A percentile compares a stretch with the other conserved stretches of the same genome.
These are phyloP conservation scores for Sebastes schlegelii DNA, from an alignment of 2,113 vertebrate genomes.

Conservation along the genomic window DNA sequence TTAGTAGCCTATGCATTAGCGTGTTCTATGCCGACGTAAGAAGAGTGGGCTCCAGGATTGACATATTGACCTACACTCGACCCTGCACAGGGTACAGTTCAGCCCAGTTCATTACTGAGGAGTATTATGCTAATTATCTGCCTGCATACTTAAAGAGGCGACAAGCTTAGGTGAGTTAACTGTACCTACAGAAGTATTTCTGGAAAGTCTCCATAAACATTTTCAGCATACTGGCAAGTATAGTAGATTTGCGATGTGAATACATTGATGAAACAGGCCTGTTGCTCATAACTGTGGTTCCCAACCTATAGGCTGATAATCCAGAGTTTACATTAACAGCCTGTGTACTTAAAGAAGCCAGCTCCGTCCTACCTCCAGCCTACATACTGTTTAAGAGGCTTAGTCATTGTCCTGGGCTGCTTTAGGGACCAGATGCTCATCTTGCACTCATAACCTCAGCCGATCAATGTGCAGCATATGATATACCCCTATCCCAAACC, in stretches of 20 bases:
- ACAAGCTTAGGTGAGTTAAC: background rate
- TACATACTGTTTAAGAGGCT: slow-evolving; percentile 51
- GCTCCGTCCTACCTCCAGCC: background rate
- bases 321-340: background rate
- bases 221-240: no score
- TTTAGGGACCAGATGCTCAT: background rate
- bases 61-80: slow-evolving; percentile 49
- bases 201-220: background rate
- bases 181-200: background rate
- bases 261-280: background rate
- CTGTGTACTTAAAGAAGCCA: slow-evolving; percentile 8
- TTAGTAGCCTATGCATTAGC: slow-evolving; percentile 39
- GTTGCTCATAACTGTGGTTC: background rate
- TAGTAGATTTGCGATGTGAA: background rate
- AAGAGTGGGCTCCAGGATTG: background rate
- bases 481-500: background rate
- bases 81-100: background rate
- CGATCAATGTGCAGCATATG: background rate
- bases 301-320: background rate
- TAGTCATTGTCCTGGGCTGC: slow-evolving; percentile 28
- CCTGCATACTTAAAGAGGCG: background rate
- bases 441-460: background rate
- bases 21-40: background rate
- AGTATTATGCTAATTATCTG: background rate
- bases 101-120: background rate